Conservation (phyloP, 2,888 invertebrate species). For the Diadromus collaris region DNA sequence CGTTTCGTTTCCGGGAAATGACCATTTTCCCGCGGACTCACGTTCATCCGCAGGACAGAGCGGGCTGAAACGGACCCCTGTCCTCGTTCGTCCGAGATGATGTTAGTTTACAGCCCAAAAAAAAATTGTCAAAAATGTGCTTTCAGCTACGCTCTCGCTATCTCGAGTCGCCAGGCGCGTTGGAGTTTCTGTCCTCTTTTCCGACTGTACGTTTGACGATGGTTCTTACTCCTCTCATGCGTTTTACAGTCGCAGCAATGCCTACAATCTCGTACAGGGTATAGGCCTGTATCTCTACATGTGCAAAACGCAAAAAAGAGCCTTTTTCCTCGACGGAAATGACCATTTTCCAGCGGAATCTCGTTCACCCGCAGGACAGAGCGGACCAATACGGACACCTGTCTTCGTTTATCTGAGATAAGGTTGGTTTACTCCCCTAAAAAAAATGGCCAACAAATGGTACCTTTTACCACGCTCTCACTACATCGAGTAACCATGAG, state of each 20-base stretch:
- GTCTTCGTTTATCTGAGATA: too few relatives aligned
- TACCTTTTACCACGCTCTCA: too few relatives aligned
- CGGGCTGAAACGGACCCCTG: too few relatives aligned
- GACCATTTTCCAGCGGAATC: too few relatives aligned
- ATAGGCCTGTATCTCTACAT: slow-evolving; percentile 12
- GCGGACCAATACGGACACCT: too few relatives aligned
- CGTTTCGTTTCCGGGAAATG: slow-evolving; percentile 51
- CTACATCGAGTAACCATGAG: not conserved
- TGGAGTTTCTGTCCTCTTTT: slow-evolving; percentile 27
- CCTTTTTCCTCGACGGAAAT: slow-evolving; percentile 8
- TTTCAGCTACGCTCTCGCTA: too few relatives aligned
- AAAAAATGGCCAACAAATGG: too few relatives aligned
- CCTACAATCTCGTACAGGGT: slow-evolving; percentile 5
- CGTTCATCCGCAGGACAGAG: not conserved
- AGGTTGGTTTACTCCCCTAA: too few relatives aligned
- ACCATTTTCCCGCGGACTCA: slow-evolving; percentile 30
- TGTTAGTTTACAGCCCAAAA: slow-evolving; percentile 12
- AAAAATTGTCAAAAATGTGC: too few relatives aligned
- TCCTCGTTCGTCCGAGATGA: too few relatives aligned
- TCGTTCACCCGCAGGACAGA: too few relatives aligned
- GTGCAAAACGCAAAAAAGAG: slow-evolving; percentile 31
- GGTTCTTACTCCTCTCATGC: slow-evolving; percentile 9
- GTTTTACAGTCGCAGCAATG: slow-evolving; percentile 1
- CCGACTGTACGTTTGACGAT: slow-evolving; percentile 26
- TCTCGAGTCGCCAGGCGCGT: slow-evolving; percentile 12